Base-by-base conservation (phyloP, 2,888 invertebrate species). In the Cosmopolites sordidus region DNA sequence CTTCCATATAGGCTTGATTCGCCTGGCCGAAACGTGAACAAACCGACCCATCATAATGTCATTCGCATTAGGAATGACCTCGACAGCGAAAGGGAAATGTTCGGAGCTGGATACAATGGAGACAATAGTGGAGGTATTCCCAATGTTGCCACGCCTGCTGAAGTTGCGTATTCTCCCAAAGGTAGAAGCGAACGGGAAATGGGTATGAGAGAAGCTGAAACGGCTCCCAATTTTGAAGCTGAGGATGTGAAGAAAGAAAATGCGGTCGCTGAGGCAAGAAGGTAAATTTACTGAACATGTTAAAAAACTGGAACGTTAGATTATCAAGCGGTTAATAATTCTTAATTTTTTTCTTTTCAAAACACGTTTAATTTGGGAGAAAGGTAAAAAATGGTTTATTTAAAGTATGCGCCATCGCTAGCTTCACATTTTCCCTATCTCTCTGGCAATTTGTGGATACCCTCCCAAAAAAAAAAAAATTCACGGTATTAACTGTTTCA, bases 31-130 rank as follows among this genome's bases (percentile, higher is more conserved):
- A 78, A 71, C 73, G 39, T 16, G n/a, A 38, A 16, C n/a, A 76
- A 75, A 59, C 75, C 76, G 1, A 69, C 72, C 15, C 76, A 77
- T 66, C 76, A 75, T 42, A 75, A 71, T 75, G 64, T 80, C 71
- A 74, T 75, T 45, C 67, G 76, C 48, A 73, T 76, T 14, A 76
- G 75, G 60, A 72, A 70, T 40, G 76, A 76, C 46, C 73, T 75
- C 16, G 75, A 76, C 40, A 70, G 63, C 27, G 77, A 77, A 62
- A 62, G 73, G 41, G 74, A 73, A 52, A 58, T 54, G 17, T 55
- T 54, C 16, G 29, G 40, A 6, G 43, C 29, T 11, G 30, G 47
- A 5, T 41, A 45, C 33, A 41, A 56, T 16, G 48, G 51, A 12
- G 45, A 48, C 3, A 16, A 33, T 9, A 41, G 40, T 29, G 58